Conservation (phyloP, 2,888 invertebrate species). For the Mamestra brassicae region DNA sequence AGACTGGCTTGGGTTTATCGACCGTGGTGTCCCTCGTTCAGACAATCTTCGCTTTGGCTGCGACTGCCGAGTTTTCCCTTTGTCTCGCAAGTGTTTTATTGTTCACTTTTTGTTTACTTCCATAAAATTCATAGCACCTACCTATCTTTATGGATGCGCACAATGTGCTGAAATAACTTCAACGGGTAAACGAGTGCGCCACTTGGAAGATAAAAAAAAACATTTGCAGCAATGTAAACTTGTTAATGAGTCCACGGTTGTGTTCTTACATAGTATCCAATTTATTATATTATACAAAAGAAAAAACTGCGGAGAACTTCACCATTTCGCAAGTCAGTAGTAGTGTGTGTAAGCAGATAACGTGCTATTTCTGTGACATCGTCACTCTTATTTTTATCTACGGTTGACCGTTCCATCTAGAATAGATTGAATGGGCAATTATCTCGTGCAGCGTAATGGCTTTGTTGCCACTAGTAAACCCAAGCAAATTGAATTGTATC, state of each 20-base stretch:
- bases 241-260: slow-evolving; percentile 14
- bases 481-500: slow-evolving; percentile 45
- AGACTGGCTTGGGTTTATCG: slow-evolving; percentile 83
- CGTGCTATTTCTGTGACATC: slow-evolving; percentile 55
- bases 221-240: slow-evolving; percentile 21
- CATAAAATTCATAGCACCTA: background rate
- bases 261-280: slow-evolving; percentile 31
- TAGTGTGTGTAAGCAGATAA: slow-evolving; percentile 46
- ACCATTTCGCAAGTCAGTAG: slow-evolving; percentile 39
- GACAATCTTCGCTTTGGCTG: slow-evolving; percentile 65
- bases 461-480: slow-evolving; percentile 45
- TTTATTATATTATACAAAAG: background rate
- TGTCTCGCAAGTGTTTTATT: slow-evolving; percentile 43
- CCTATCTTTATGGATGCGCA: background rate
- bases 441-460: slow-evolving; percentile 55
- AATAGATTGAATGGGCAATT: slow-evolving; percentile 63
- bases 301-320: slow-evolving; percentile 5
- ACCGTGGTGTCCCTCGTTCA: slow-evolving; percentile 79
- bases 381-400: slow-evolving; percentile 63
- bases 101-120: slow-evolving; percentile 11
- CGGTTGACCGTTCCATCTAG: slow-evolving; percentile 47
- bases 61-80: slow-evolving; percentile 48
- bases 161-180: slow-evolving; percentile 13
- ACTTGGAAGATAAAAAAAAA: slow-evolving; percentile 8
- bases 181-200: background rate